Evolutionary conservation across 2,113 vertebrate species (phyloP).

Genomic region (Scolopax mira): DNA sequence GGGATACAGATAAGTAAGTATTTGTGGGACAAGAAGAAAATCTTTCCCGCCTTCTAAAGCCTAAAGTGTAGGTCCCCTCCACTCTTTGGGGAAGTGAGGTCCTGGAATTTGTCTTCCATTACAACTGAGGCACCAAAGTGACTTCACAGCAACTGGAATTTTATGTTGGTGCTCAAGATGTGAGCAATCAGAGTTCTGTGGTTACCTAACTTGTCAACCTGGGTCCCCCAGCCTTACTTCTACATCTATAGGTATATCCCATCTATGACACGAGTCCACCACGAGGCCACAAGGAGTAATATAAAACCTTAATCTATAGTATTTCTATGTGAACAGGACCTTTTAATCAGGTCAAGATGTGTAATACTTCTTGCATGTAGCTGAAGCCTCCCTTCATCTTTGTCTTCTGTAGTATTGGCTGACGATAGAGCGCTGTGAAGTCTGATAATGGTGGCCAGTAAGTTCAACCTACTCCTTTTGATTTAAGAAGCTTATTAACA

Average conservation of each 20-base stretch:
- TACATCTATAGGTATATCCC: background rate
- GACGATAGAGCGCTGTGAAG: background rate
- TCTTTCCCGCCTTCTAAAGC: background rate
- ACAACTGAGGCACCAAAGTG: background rate
- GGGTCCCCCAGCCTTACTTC: background rate
- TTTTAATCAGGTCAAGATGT: background rate
- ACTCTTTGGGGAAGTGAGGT: background rate
- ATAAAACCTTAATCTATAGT: background rate
- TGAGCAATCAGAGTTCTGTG: background rate
- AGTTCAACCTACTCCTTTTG: background rate
- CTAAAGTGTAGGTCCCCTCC: background rate
- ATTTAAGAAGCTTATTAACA: background rate
- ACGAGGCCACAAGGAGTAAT: background rate
- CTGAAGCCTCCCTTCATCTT: background rate
- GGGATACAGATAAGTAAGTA: background rate
- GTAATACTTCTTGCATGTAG: background rate
- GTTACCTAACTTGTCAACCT: background rate
- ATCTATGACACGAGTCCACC: background rate
- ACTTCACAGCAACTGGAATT: background rate
- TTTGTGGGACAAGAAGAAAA: background rate
- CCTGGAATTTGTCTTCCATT: background rate
- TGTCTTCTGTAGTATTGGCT: background rate
- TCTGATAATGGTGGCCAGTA: background rate
- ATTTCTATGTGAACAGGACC: background rate
- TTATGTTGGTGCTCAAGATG: accelerated